A percentile compares a stretch with the other conserved stretches of the same genome.
Evolutionary conservation across 2,797 vertebrate species (phyloP).

Genomic region (Acipenser ruthenus): DNA sequence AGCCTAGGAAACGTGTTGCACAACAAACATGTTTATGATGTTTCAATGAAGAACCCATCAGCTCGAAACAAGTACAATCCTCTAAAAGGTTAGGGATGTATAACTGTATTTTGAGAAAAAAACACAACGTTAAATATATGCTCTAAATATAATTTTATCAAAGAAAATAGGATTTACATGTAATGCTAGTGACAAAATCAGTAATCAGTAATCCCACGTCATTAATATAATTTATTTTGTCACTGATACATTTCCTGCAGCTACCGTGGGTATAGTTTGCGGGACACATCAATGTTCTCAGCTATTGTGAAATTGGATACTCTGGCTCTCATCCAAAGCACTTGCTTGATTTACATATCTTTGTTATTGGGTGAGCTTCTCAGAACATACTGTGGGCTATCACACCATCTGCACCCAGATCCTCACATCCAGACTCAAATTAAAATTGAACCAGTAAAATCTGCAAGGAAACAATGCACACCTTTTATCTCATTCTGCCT

Average conservation of each 20-base stretch:
- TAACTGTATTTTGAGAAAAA: too few relatives aligned
- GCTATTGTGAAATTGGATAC: conserved; percentile 79
- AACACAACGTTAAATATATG: too few relatives aligned
- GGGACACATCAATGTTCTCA: conserved; percentile 84
- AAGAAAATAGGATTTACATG: too few relatives aligned
- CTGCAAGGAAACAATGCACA: conserved; percentile 97
- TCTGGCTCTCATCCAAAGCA: conserved; percentile 80
- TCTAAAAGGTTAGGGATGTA: too few relatives aligned
- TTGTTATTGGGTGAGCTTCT: conserved; percentile 91
- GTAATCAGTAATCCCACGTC: conserved; percentile 62
- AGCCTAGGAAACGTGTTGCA: too few relatives aligned
- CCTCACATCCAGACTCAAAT: conserved; percentile 89
- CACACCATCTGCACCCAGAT: conserved; percentile 92
- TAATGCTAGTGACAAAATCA: conserved; percentile 8
- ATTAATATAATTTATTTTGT: conserved; percentile 80
- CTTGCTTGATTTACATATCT: conserved; percentile 92
- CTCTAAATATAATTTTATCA: too few relatives aligned
- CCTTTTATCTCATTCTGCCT: conserved; percentile 96
- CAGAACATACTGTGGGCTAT: conserved; percentile 83
- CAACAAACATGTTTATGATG: too few relatives aligned
- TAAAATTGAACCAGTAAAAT: conserved; percentile 99
- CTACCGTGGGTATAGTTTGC: conserved; percentile 71
- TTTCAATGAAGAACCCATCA: too few relatives aligned
- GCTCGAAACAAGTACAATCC: too few relatives aligned
- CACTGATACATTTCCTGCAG: conserved; percentile 71